phyloP scores from a whole-genome alignment of 2,888 invertebrate species.

The Cheilosia urbana region DNA sequence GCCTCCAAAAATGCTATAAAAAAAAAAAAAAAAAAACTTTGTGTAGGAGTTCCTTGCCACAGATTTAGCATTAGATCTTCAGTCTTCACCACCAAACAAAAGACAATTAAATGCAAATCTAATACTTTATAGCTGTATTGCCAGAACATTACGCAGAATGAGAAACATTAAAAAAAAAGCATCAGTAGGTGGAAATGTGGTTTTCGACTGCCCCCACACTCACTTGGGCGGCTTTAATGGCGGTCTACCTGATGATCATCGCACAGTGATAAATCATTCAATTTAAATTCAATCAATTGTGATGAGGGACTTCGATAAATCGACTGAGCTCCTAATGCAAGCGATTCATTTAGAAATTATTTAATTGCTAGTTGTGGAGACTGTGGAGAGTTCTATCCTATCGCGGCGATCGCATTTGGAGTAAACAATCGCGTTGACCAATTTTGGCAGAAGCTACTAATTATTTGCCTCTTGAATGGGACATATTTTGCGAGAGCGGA shows the following conservation, averaged over 20 bases:
- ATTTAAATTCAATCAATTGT: constrained; percentile 74
- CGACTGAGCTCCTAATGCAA: constrained; percentile 55
- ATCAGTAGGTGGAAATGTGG: constrained; percentile 69
- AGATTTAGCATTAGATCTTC: constrained; percentile 72
- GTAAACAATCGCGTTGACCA: constrained; percentile 26
- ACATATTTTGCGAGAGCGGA: constrained; percentile 24
- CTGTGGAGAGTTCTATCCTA: constrained; percentile 8
- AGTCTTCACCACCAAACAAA: constrained; percentile 64
- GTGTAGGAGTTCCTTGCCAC: constrained; percentile 61
- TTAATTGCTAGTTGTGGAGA: constrained; percentile 33
- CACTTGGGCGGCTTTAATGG: constrained; percentile 54
- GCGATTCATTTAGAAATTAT: constrained; percentile 56
- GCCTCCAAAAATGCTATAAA: constrained; percentile 37
- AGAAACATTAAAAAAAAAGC: constrained; percentile 13
- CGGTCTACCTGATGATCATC: constrained; percentile 72
- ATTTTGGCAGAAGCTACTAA: constrained; percentile 48
- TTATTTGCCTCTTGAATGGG: constrained; percentile 46
- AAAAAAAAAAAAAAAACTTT: constrained; percentile 18
- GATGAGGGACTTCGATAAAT: constrained; percentile 58
- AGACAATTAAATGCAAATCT: constrained; percentile 70
- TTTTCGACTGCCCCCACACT: constrained; percentile 67
- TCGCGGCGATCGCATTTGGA: constrained; percentile 14
- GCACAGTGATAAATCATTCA: constrained; percentile 71
- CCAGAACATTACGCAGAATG: constrained; percentile 59
- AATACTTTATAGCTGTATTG: constrained; percentile 42